Percentiles rank a stretch among this genome's conserved stretches.
Evolutionary conservation across 2,888 invertebrate species (phyloP).

Genomic region (Scaeva pyrastri): DNA sequence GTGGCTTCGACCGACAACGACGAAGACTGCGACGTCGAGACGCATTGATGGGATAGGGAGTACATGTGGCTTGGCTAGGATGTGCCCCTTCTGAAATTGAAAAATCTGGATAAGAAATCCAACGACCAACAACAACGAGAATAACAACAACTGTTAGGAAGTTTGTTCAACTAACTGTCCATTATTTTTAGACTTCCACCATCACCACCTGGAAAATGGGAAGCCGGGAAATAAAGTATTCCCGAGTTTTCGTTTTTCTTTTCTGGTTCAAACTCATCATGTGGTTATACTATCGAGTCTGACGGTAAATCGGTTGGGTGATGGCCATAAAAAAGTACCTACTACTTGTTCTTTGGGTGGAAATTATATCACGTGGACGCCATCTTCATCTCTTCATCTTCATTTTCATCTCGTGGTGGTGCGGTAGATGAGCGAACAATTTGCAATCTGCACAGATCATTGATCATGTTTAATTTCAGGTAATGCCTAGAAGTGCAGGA

Average conservation of each 20-base stretch:
- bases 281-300: slow-evolving; percentile 14
- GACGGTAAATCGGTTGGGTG: slow-evolving; percentile 3
- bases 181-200: slow-evolving; percentile 35
- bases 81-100: slow-evolving; percentile 50
- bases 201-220: slow-evolving; percentile 53
- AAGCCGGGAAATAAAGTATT: slow-evolving; percentile 3
- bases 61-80: slow-evolving; percentile 39
- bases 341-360: slow-evolving; percentile 31
- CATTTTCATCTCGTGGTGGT: neutral
- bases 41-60: slow-evolving; percentile 53
- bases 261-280: neutral
- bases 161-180: slow-evolving; percentile 72
- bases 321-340: slow-evolving; percentile 13
- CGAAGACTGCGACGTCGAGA: no score
- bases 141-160: slow-evolving; percentile 51
- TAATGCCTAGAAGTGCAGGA: slow-evolving; percentile 67
- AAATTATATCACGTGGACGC: slow-evolving; percentile 72
- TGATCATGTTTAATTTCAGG: slow-evolving; percentile 75
- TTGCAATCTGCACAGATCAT: slow-evolving; percentile 75
- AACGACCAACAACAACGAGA: slow-evolving; percentile 13
- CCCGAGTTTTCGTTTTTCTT: neutral
- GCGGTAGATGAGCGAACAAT: slow-evolving; percentile 55
- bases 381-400: slow-evolving; percentile 26
- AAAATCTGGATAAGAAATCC: slow-evolving; percentile 47
- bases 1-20: slow-evolving; percentile 18